Conservation (phyloP, 2,888 invertebrate genomes). For the Venusia cambrica region DNA sequence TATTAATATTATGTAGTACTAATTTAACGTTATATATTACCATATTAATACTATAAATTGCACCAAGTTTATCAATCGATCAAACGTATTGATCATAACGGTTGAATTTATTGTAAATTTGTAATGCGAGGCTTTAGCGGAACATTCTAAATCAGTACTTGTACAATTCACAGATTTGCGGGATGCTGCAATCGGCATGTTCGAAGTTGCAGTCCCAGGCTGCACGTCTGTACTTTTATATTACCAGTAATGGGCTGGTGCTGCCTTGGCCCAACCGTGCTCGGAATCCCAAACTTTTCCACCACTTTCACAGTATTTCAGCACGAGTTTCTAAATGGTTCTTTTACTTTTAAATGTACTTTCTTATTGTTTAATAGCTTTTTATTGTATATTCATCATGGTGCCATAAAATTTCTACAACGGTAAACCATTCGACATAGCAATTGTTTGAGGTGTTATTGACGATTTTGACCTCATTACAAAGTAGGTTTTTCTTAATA, state of each 20-base stretch:
- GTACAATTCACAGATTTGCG: slow-evolving; percentile 10
- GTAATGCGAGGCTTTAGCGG: slow-evolving; percentile 3
- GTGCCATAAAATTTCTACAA: slow-evolving; percentile 14
- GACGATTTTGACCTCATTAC: neutral
- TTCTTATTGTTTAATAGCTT: slow-evolving; percentile 11
- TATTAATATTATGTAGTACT: too few species aligned
- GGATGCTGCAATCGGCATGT: slow-evolving; percentile 11
- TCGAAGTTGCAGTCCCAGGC: slow-evolving; percentile 6
- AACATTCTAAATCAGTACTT: slow-evolving; percentile 14
- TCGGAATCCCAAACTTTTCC: slow-evolving; percentile 24
- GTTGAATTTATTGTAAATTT: too few species aligned
- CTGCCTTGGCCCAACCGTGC: slow-evolving; percentile 19
- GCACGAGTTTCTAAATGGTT: slow-evolving; percentile 27
- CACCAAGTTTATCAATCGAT: too few species aligned
- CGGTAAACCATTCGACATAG: slow-evolving; percentile 6
- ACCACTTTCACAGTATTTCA: slow-evolving; percentile 21
- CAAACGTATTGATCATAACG: too few species aligned
- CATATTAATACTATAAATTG: too few species aligned
- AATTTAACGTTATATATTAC: too few species aligned
- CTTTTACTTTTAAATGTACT: slow-evolving; percentile 12
- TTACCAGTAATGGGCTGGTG: slow-evolving; percentile 21
- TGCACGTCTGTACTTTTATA: slow-evolving; percentile 24
- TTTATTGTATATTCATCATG: slow-evolving; percentile 5
- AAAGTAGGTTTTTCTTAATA: too few species aligned
- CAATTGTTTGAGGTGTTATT: slow-evolving; percentile 1